Percentiles rank a stretch among this genome's conserved stretches.
Conservation (phyloP, 2,888 invertebrate species). For the Diabrotica balteata region DNA sequence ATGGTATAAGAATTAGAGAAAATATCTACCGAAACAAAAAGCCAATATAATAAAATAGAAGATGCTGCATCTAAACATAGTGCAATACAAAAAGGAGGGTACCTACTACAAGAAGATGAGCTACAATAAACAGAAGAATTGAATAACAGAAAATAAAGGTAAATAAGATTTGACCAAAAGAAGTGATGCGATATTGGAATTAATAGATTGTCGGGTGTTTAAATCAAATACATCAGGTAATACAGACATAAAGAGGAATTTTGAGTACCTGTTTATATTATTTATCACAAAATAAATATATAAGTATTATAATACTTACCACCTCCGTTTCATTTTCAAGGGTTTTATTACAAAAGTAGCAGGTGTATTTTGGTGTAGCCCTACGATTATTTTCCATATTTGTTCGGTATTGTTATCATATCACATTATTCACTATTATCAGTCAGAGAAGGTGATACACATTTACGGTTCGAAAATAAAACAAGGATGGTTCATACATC, state of each 20-base stretch:
- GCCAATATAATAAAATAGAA: too few species aligned
- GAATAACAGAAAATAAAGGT: too few species aligned
- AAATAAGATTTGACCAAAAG: neutral
- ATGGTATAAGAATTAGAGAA: too few species aligned
- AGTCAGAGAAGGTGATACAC: slow-evolving; percentile 25
- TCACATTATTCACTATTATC: slow-evolving; percentile 23
- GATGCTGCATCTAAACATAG: too few species aligned
- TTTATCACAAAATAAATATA: neutral
- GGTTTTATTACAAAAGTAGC: slow-evolving; percentile 73
- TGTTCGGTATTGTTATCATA: slow-evolving; percentile 18
- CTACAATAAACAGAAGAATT: too few species aligned
- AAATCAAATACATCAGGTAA: too few species aligned
- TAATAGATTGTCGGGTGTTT: too few species aligned
- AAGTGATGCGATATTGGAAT: neutral
- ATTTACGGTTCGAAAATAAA: slow-evolving; percentile 27
- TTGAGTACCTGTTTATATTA: neutral
- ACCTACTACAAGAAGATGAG: too few species aligned
- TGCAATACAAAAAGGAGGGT: too few species aligned
- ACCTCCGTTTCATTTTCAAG: slow-evolving; percentile 71
- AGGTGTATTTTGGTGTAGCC: slow-evolving; percentile 57
- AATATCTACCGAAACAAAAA: too few species aligned
- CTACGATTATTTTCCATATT: slow-evolving; percentile 35
- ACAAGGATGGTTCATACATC: slow-evolving; percentile 30
- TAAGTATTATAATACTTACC: slow-evolving; percentile 59
- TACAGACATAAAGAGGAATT: too few species aligned